Evolutionary conservation across 1,140 invertebrate genomes (phyloP).

Genomic region (Saccostrea echinata): DNA sequence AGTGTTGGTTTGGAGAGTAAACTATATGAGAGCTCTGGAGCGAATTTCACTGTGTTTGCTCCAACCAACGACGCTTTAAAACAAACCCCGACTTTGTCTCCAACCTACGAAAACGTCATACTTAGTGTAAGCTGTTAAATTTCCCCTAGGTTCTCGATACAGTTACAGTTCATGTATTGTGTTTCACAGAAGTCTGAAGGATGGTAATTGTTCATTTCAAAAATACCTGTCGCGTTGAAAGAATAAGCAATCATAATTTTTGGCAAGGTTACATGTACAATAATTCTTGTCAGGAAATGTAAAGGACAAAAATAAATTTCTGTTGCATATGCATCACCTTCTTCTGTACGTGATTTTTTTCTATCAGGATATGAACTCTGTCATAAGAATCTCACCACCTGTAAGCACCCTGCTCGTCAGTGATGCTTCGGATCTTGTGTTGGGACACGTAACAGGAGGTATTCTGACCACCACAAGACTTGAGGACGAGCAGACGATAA

Average conservation of each 20-base stretch:
- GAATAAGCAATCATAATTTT: too few relatives aligned
- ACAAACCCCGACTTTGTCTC: constrained; percentile 36
- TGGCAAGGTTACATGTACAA: too few relatives aligned
- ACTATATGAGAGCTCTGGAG: constrained; percentile 30
- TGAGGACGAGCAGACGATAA: constrained; percentile 78
- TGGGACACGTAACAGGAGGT: constrained; percentile 78
- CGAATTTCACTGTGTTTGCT: constrained; percentile 71
- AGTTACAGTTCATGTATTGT: too few relatives aligned
- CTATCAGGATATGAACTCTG: constrained; percentile 60
- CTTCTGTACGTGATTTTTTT: too few relatives aligned
- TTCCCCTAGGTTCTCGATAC: too few relatives aligned
- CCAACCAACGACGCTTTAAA: constrained; percentile 66
- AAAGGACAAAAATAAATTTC: too few relatives aligned
- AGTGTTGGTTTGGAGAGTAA: constrained; percentile 61
- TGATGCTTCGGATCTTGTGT: constrained; percentile 67
- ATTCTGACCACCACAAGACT: constrained; percentile 76
- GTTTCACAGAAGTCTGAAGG: too few relatives aligned
- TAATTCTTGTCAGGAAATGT: too few relatives aligned
- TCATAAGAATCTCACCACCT: constrained; percentile 68
- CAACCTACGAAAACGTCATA: constrained; percentile 25
- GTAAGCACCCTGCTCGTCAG: constrained; percentile 57
- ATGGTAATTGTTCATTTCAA: too few relatives aligned
- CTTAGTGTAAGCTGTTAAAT: constrained; percentile 2
- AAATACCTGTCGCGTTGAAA: too few relatives aligned
- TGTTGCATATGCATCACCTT: too few relatives aligned